Percentiles rank a stretch among this genome's conserved stretches.
Evolutionary conservation across 2,113 vertebrate species (phyloP).

Genomic region (Varanus komodoensis): DNA sequence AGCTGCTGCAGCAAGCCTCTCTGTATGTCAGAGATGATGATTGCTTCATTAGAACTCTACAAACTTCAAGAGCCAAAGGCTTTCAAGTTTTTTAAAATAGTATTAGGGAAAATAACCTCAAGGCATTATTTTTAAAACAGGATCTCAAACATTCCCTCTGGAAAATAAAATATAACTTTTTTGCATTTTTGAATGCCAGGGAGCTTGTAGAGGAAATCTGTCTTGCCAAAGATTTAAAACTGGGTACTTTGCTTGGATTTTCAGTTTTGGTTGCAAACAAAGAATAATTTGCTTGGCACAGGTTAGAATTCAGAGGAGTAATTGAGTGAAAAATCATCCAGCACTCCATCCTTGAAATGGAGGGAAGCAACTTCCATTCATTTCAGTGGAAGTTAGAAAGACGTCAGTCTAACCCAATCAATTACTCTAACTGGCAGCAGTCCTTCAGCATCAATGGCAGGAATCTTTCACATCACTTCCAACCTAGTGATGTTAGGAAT

Average conservation of each 20-base stretch:
- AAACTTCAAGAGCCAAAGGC: constrained; percentile 75
- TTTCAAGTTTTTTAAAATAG: constrained; percentile 81
- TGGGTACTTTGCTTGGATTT: constrained; percentile 63
- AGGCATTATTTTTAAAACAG: constrained; percentile 81
- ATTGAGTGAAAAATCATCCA: not conserved
- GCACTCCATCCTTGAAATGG: too few relatives aligned
- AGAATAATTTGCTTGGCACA: constrained; percentile 47
- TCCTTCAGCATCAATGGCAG: not conserved
- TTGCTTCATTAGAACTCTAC: constrained; percentile 75
- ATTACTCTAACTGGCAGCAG: not conserved
- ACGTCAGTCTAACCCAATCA: not conserved
- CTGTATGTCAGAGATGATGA: constrained; percentile 64
- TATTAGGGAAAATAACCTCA: constrained; percentile 81
- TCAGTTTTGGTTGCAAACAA: constrained; percentile 53
- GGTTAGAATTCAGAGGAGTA: constrained; percentile 54
- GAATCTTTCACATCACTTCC: not conserved
- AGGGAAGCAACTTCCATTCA: not conserved
- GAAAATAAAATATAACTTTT: constrained; percentile 59
- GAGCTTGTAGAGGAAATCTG: constrained; percentile 68
- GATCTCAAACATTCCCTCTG: constrained; percentile 76
- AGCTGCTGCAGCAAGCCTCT: constrained; percentile 57
- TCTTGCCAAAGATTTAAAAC: constrained; percentile 65
- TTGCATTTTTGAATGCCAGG: constrained; percentile 73
- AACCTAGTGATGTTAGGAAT: not conserved
- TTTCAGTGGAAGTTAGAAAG: not conserved